Percentiles rank a stretch among this genome's conserved stretches.
These are phyloP conservation scores for Psilopogon haemacephalus DNA, from an alignment of 2,113 vertebrate species.

Conservation along the genomic window DNA sequence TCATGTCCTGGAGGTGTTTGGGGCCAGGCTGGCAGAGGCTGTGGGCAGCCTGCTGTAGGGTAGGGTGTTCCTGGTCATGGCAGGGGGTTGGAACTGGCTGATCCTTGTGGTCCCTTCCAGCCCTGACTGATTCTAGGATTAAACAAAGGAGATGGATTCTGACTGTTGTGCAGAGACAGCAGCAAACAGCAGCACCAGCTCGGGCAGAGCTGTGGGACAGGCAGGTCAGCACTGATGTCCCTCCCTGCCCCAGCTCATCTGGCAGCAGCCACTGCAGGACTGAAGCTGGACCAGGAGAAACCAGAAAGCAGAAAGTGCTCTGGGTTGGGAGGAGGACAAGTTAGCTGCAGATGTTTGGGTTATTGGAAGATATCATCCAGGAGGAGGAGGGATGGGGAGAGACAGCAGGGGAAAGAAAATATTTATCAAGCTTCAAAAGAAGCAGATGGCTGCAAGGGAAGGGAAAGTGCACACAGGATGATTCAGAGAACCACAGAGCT, in stretches of 20 bases:
- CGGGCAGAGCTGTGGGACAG: background rate
- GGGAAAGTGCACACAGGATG: background rate
- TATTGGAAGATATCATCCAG: background rate
- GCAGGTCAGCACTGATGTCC: background rate
- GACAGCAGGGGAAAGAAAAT: background rate
- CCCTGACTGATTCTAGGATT: too few relatives aligned
- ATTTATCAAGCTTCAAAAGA: background rate
- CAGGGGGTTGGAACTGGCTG: too few relatives aligned
- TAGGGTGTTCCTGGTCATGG: too few relatives aligned
- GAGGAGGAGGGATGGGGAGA: background rate
- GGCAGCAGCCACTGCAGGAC: background rate
- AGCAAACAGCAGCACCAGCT: background rate
- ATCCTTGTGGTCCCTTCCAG: too few relatives aligned
- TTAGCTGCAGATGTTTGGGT: background rate
- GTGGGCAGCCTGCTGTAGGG: too few relatives aligned
- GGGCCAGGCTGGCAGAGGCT: too few relatives aligned
- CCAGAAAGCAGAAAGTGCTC: background rate
- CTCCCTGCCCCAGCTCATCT: background rate
- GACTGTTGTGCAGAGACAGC: rapidly evolving
- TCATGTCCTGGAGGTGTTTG: too few relatives aligned
- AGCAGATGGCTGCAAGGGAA: background rate
- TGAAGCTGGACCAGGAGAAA: background rate
- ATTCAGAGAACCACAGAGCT: too few relatives aligned
- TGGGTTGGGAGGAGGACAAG: background rate
- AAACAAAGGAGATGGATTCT: background rate